Evolutionary conservation across 2,113 vertebrate species (phyloP), one percentile per base, ranked within the genome.

Genomic region (Equus quagga): DNA sequence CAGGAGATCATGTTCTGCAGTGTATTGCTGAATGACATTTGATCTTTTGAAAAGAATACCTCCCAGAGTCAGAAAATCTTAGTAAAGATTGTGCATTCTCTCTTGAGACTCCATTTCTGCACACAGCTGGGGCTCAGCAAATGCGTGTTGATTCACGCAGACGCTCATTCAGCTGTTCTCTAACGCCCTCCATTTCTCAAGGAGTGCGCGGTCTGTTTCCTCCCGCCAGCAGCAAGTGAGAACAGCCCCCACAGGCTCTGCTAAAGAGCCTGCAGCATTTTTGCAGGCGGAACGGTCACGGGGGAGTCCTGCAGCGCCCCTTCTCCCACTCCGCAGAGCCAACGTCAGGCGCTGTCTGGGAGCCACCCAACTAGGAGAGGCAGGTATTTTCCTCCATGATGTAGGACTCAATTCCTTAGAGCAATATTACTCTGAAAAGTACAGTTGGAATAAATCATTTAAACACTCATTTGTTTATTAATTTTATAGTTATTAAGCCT

Each of bases 11-110:
- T 54, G 33, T 65, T 80, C 85, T 12, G 33, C 54, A 58, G 24
- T 31, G 10, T 65, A 26, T 33, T 36, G 31, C 31, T 64, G 58
- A 92, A 70, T 15, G 15, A 31, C 31, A 21, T 21, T 31, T 76
- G 54, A 49, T 58, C 87, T 64, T 96, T 80, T 60, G 18, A 89
- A 96, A 96, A 89, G 23, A 75, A 9, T n/a, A 24, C 54, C 54
- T 86, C 10, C 44, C 65, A 62, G 60, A 62, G 89, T 92, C 76
- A 88, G 90, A 72, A 96, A 95, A 46, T 81, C 70, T 58, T 44
- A 44, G 60, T 60, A 36, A 87, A 88, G 28, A 73, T 8, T 49
- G 3, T 24, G 18, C 41, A n/a, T 69, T 10, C 6, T 95, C 26
- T 92, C 65, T 91, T 69, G 24, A 97, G 78, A 94, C 15, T 82